Percentiles rank a stretch among this genome's conserved stretches.
Conservation (phyloP, 1,140 invertebrate species). For the Drosophila persimilis region DNA sequence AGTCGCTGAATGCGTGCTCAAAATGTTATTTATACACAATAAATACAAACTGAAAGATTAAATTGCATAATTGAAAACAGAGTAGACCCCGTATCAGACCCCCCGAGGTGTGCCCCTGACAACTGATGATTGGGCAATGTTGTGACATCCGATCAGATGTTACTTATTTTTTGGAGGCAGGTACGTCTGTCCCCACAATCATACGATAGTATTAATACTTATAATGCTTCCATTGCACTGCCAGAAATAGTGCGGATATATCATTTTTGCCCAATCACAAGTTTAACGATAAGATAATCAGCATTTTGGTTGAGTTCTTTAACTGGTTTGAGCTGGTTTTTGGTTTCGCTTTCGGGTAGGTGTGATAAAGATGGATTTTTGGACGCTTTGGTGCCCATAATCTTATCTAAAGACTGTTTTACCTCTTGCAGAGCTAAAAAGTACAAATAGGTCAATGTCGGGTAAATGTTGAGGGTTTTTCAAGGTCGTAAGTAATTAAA, state of each 20-base stretch:
- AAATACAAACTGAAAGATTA: background rate
- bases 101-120: conserved; percentile 14
- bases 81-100: background rate
- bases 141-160: conserved; percentile 17
- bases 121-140: background rate
- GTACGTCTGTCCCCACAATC: background rate
- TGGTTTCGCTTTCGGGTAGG: background rate
- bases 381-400: no score
- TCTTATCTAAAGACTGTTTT: no score
- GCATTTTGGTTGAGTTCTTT: background rate
- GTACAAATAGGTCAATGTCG: no score
- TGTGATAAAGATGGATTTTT: background rate
- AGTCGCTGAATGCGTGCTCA: conserved; percentile 45
- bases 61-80: conserved; percentile 36
- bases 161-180: conserved; percentile 11
- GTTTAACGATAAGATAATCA: conserved; percentile 5
- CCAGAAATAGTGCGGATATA: conserved; percentile 7
- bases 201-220: no score
- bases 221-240: conserved; percentile 14
- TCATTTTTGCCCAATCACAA: conserved; percentile 3
- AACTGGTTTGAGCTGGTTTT: background rate
- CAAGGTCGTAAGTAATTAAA: no score
- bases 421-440: no score
- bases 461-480: no score
- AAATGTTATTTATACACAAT: conserved; percentile 10